Conservation (phyloP, 2,797 vertebrate species). For the Mormyrops attenuatus region DNA sequence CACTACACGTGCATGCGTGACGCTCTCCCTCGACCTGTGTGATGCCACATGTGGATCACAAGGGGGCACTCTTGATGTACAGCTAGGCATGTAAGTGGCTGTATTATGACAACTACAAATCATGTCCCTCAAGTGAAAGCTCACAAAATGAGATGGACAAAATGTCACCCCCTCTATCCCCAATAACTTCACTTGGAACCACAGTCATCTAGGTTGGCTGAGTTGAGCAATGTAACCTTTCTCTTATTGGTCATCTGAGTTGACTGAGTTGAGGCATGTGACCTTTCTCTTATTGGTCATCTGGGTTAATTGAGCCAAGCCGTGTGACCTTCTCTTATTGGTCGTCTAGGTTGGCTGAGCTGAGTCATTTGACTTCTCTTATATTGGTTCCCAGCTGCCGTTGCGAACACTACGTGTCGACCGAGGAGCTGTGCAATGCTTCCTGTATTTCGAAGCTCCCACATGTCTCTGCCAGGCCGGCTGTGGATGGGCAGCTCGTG, state of each 20-base stretch:
- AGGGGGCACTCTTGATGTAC: conserved; percentile 68
- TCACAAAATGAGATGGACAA: background rate
- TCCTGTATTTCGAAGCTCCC: conserved; percentile 70
- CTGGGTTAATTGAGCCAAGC: background rate
- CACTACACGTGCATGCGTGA: conserved; percentile 67
- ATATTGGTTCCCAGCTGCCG: conserved; percentile 63
- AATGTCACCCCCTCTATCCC: background rate
- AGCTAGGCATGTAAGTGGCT: conserved; percentile 78
- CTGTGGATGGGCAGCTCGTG: conserved; percentile 60
- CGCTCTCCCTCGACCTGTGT: conserved; percentile 64
- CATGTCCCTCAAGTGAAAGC: background rate
- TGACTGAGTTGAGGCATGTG: background rate
- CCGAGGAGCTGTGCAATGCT: conserved; percentile 78
- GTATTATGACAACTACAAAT: background rate
- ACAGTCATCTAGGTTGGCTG: background rate
- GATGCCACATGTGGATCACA: conserved; percentile 62
- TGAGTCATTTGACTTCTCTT: background rate
- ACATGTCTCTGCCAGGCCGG: conserved; percentile 60
- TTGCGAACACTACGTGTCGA: conserved; percentile 73
- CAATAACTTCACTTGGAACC: background rate
- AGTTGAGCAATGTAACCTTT: background rate
- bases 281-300: background rate
- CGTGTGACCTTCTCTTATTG: background rate
- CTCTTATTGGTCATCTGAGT: background rate
- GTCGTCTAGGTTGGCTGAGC: background rate